Evolutionary conservation across 2,113 vertebrate species (phyloP), one percentile per base, ranked within the genome.

Genomic region (Perccottus glenii): DNA sequence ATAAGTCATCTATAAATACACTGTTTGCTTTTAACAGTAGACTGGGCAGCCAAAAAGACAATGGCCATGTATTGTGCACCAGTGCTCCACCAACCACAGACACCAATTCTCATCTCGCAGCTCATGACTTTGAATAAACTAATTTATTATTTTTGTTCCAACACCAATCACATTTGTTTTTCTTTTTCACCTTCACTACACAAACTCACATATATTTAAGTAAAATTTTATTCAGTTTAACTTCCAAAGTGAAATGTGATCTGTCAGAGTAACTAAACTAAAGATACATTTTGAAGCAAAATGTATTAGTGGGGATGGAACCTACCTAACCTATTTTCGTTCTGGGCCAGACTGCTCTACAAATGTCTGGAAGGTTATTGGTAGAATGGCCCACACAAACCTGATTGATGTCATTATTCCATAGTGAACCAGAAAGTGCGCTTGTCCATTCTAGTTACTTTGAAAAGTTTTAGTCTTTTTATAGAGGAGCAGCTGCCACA

Each of bases 401-500:
- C 10, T 74, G 46, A 75, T 2, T 72, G 53, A 53, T 32, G 53
- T 46, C 53, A 77, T 2, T 19, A 58, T 43, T 19, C 42, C 36
- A 58, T 67, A 50, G 38, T 61, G 33, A 27, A 42, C 36, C 56
- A 36, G 59, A 85, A 67, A 15, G 33, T 36, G 33, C 14, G 9
- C 33, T 55, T 36, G 52, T 38, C 52, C 33, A n/a, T 55, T 14
- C 35, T 12, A 14, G 14, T 55, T 55, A 38, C 52, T 55, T 55
- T 36, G 52, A 35, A 53, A 55, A 6, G 46, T 36, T 46, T 33
- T 9, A 12, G 36, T 64, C 33, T 47, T 77, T 69, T 62, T 67
- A 15, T 47, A 16, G 49, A 16, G 42, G 11, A 42, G 58, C 65
- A 52, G 36, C 48, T 64, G 52, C 73, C 78, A 73, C 15, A 47